phyloP scores from a whole-genome alignment of 2,888 invertebrate species.

The Megaustenia siamemsis region DNA sequence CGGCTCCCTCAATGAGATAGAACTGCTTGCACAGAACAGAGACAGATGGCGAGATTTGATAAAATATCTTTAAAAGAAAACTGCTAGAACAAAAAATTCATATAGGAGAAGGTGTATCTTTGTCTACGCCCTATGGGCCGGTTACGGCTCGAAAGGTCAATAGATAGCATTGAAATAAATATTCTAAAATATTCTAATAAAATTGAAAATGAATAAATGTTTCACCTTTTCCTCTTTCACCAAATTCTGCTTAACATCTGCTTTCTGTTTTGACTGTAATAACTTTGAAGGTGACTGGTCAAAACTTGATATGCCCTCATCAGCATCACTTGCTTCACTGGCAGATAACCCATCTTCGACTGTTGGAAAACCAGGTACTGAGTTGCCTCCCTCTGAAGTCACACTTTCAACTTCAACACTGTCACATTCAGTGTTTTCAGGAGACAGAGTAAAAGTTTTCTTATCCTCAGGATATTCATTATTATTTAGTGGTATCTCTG shows the following conservation, averaged over 20 bases:
- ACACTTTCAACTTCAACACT: conserved; percentile 90
- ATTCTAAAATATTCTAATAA: background rate
- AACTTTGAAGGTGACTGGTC: conserved; percentile 85
- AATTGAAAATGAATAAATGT: background rate
- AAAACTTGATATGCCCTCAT: conserved; percentile 79
- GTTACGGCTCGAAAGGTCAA: no score
- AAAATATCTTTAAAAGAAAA: no score
- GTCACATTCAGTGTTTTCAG: conserved; percentile 95
- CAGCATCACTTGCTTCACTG: conserved; percentile 94
- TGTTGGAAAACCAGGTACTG: conserved; percentile 86
- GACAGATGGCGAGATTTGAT: no score
- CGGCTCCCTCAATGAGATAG: no score
- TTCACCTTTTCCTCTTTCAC: conserved; percentile 45
- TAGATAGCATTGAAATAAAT: background rate
- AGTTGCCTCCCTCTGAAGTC: conserved; percentile 75
- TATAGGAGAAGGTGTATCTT: no score
- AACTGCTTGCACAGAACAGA: no score
- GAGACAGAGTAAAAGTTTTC: conserved; percentile 92
- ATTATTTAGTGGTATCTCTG: conserved; percentile 80
- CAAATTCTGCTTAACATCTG: conserved; percentile 65
- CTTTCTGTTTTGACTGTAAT: conserved; percentile 82
- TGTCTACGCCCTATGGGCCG: no score
- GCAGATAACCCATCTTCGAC: conserved; percentile 96
- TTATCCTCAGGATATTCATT: conserved; percentile 83
- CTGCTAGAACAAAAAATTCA: no score